Conservation (phyloP, 2,888 invertebrate species). For the Acronicta aceris region DNA sequence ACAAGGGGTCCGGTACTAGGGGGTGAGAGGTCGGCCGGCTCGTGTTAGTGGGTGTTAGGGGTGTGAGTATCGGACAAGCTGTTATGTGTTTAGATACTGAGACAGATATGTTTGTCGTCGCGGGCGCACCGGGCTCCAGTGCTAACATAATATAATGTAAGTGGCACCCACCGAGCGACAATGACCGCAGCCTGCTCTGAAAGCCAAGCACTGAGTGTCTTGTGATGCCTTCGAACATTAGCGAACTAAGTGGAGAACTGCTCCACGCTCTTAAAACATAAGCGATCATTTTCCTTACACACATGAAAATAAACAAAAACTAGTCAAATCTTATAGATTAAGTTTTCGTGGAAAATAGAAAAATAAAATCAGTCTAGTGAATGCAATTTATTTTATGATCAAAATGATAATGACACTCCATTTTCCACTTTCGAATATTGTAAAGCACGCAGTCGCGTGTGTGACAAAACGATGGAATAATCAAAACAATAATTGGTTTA, state of each 20-base stretch:
- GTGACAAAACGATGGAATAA: conserved; percentile 40
- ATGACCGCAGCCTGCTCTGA: conserved; percentile 51
- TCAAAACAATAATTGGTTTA: conserved; percentile 52
- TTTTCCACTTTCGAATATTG: conserved; percentile 75
- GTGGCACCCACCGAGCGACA: conserved; percentile 65
- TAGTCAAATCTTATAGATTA: conserved; percentile 47
- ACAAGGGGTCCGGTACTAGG: conserved; percentile 51
- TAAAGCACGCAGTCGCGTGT: conserved; percentile 51
- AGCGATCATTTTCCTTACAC: conserved; percentile 63
- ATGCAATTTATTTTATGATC: conserved; percentile 71
- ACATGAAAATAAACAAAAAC: conserved; percentile 47
- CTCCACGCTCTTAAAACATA: conserved; percentile 70
- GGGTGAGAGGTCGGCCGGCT: conserved; percentile 51
- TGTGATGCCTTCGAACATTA: conserved; percentile 58
- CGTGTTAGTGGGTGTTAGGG: conserved; percentile 74
- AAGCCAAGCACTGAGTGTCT: conserved; percentile 49
- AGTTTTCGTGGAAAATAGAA: conserved; percentile 80
- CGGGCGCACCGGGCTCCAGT: conserved; percentile 39
- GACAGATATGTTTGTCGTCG: conserved; percentile 40
- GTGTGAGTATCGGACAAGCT: conserved; percentile 73
- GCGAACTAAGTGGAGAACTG: conserved; percentile 61
- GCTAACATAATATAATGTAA: conserved; percentile 51
- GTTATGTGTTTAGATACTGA: conserved; percentile 62
- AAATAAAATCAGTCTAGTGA: conserved; percentile 72
- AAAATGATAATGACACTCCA: conserved; percentile 68